Percentiles rank a stretch among this genome's conserved stretches.
These are phyloP conservation scores for Dasypogon diadema DNA, from an alignment of 2,888 invertebrate genomes.

Conservation along the genomic window DNA sequence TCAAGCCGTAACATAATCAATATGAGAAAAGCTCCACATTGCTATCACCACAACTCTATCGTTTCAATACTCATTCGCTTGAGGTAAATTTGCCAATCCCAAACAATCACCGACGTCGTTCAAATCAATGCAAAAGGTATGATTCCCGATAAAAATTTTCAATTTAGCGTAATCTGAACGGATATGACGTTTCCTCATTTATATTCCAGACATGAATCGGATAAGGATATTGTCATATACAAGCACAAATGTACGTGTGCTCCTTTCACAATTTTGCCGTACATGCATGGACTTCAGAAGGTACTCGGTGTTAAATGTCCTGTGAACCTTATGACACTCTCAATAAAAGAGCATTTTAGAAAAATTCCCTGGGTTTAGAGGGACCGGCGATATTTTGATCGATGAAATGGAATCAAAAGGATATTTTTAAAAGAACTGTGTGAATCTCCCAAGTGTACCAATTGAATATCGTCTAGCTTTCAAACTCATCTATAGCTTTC, in stretches of 20 bases:
- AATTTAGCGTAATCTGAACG: conserved; percentile 50
- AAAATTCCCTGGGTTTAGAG: conserved; percentile 14
- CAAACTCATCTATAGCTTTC: too few relatives aligned
- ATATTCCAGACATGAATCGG: conserved; percentile 41
- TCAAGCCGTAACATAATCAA: too few relatives aligned
- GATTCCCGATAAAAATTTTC: conserved; percentile 48
- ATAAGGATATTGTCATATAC: conserved; percentile 47
- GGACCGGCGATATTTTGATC: conserved; percentile 7
- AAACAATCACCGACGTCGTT: conserved; percentile 43
- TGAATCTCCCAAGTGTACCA: too few relatives aligned
- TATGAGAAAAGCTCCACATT: not conserved
- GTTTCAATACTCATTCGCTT: conserved; percentile 32
- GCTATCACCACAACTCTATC: not conserved
- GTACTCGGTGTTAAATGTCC: conserved; percentile 33
- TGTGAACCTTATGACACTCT: conserved; percentile 48
- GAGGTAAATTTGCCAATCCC: conserved; percentile 34
- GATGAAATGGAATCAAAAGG: conserved; percentile 7
- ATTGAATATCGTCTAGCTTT: too few relatives aligned
- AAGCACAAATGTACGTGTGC: conserved; percentile 37
- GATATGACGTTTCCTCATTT: conserved; percentile 49
- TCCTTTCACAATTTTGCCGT: not conserved
- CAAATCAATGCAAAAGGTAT: conserved; percentile 49
- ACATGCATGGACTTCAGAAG: not conserved
- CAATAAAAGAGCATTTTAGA: conserved; percentile 31
- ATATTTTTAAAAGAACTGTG: not conserved